These are phyloP conservation scores for Tuberolachnus salignus DNA, from an alignment of 2,888 invertebrate genomes.

Conservation along the genomic window DNA sequence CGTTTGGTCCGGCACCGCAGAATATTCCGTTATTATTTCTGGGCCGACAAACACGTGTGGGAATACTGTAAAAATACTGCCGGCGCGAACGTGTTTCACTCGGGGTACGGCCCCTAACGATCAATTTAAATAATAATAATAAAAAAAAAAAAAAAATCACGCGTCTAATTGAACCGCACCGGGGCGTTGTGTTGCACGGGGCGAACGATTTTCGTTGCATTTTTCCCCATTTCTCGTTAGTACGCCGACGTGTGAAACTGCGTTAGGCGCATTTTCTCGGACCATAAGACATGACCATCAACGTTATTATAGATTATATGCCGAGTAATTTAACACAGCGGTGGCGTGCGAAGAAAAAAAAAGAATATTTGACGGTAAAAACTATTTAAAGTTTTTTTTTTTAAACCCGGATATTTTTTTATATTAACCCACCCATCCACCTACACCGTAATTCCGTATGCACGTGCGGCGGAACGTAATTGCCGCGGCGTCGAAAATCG, in stretches of 20 bases:
- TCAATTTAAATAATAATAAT: too few species aligned
- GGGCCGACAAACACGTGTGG: neutral
- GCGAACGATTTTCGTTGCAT: too few species aligned
- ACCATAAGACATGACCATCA: neutral
- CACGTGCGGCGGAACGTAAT: neutral
- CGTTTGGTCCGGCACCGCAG: too few species aligned
- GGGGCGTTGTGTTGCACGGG: too few species aligned
- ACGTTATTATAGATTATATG: neutral
- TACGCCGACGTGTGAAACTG: too few species aligned
- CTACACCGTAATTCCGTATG: neutral
- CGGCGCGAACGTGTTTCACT: too few species aligned
- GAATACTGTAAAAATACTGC: neutral
- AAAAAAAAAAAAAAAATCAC: too few species aligned
- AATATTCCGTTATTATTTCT: too few species aligned
- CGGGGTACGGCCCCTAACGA: too few species aligned
- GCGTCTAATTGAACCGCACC: too few species aligned
- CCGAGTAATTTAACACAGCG: neutral
- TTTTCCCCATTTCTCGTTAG: neutral
- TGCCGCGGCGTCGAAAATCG: conserved; percentile 8
- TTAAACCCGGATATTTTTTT: too few species aligned
- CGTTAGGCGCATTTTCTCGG: neutral
- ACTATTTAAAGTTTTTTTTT: too few species aligned
- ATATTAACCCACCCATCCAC: neutral
- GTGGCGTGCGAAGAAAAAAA: neutral
- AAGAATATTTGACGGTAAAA: neutral